Evolutionary conservation across 1,140 invertebrate species (phyloP), one percentile per base, ranked within the genome.

Genomic region (Meloidogyne exigua): DNA sequence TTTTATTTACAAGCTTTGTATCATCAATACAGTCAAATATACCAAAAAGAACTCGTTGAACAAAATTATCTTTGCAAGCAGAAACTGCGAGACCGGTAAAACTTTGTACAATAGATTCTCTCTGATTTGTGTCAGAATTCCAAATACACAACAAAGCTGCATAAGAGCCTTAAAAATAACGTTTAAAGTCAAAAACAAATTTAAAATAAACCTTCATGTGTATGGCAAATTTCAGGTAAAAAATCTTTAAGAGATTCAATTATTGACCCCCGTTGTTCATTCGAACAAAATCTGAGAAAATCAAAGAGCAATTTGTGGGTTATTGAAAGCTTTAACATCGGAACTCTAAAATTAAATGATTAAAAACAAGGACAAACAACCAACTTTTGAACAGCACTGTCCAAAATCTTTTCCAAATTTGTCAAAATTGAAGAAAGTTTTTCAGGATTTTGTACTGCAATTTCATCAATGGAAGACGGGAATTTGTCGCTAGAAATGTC

Each of bases 11-110:
- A 0, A 96, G 88, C 67, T 94, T 92, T 2, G 95, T 97, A 83
- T 98, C 95, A 88, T 98, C 95, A 0, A 95, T 91, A n/a, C 91
- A 90, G 87, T 96, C 94, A 79, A 96, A 92, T 66, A 96, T 89
- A 0, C 93, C 91, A 72, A 96, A 89, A 39, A 97, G 87, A 11
- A 94, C 91, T 23, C 93, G 88, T 86, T 95, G 92, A 0, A 94
- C 94, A 84, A 94, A 91, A 88, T 96, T 93, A 79, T 95, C 94
- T 44, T 90, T 91, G 25, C 92, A 91, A 12, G 95, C 90, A 77
- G 93, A 92, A 13, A 91, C 89, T 3, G 94, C 90, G 88, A 95
- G 92, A 66, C 92, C 92, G 88, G 96, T 95, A 5, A 98, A 90
- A 64, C 85, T 88, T 84, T 91, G 91, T 1, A 91, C 84, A 36